Conservation (phyloP, 2,888 invertebrate genomes). For the Noctuana brunneofusca region DNA sequence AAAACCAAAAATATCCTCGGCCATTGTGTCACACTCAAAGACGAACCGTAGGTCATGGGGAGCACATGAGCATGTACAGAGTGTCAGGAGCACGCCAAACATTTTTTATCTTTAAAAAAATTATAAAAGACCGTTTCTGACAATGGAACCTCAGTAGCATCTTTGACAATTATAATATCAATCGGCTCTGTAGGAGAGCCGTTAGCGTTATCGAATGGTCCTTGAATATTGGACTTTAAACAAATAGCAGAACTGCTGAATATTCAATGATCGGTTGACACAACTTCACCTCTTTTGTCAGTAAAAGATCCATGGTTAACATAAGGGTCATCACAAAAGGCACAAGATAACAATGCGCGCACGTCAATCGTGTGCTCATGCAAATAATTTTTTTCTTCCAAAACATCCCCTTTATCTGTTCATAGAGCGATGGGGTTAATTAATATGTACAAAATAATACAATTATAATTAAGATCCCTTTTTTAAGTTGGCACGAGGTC, state of each 20-base stretch:
- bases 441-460: slow-evolving; percentile 80
- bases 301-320: slow-evolving; percentile 63
- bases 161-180: slow-evolving; percentile 83
- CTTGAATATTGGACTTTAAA: slow-evolving; percentile 60
- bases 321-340: slow-evolving; percentile 83
- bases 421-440: slow-evolving; percentile 78
- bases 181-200: slow-evolving; percentile 50
- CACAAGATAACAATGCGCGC: slow-evolving; percentile 79
- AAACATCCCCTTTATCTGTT: slow-evolving; percentile 80
- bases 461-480: slow-evolving; percentile 76
- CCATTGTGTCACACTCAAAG: slow-evolving; percentile 80
- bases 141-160: slow-evolving; percentile 81
- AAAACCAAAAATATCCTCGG: slow-evolving; percentile 80
- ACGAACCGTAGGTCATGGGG: slow-evolving; percentile 81
- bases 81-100: slow-evolving; percentile 82
- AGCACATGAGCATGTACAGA: slow-evolving; percentile 74
- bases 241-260: slow-evolving; percentile 51
- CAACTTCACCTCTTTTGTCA: slow-evolving; percentile 54
- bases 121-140: slow-evolving; percentile 77
- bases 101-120: slow-evolving; percentile 81
- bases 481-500: slow-evolving; percentile 76
- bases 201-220: slow-evolving; percentile 51
- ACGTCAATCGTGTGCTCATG: slow-evolving; percentile 82
- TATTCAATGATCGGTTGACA: slow-evolving; percentile 48
- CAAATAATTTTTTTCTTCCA: slow-evolving; percentile 80